A percentile compares a stretch with the other conserved stretches of the same genome.
Evolutionary conservation across 2,113 vertebrate genomes (phyloP).

Genomic region (Entelurus aequoreus): DNA sequence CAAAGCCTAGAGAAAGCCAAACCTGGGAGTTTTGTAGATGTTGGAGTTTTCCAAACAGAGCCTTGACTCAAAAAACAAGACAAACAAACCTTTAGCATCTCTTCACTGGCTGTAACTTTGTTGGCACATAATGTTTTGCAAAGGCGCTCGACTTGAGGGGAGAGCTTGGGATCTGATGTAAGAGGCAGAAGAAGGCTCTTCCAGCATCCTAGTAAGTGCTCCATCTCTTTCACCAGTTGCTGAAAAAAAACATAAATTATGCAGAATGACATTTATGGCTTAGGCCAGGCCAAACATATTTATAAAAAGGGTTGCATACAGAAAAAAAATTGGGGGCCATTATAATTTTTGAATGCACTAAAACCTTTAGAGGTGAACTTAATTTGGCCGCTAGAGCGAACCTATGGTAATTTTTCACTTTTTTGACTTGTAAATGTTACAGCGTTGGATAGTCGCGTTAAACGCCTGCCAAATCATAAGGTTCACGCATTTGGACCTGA

Average conservation of each 20-base stretch:
- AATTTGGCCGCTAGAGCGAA: no score
- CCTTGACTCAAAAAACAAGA: neutral
- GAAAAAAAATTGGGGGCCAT: no score
- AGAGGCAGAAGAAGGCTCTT: slow-evolving; percentile 70
- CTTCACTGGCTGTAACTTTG: slow-evolving; percentile 59
- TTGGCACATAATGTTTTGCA: slow-evolving; percentile 49
- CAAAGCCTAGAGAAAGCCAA: slow-evolving; percentile 58
- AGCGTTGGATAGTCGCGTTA: no score
- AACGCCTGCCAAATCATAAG: no score
- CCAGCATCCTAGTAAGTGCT: slow-evolving; percentile 82
- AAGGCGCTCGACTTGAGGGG: slow-evolving; percentile 56
- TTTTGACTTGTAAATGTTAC: no score
- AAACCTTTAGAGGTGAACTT: no score
- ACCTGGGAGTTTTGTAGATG: neutral
- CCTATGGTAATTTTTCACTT: no score
- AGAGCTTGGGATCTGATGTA: slow-evolving; percentile 50
- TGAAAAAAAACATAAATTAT: slow-evolving; percentile 37
- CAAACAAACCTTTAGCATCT: slow-evolving; percentile 75
- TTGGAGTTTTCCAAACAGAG: neutral
- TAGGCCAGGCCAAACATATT: no score
- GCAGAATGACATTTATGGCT: no score
- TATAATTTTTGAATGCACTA: no score
- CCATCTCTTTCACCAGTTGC: slow-evolving; percentile 77
- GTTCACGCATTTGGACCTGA: no score
- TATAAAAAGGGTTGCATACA: no score